Evolutionary conservation across 2,797 vertebrate genomes (phyloP), one percentile per base, ranked within the genome.

Genomic region (Pseudochirops cupreus): DNA sequence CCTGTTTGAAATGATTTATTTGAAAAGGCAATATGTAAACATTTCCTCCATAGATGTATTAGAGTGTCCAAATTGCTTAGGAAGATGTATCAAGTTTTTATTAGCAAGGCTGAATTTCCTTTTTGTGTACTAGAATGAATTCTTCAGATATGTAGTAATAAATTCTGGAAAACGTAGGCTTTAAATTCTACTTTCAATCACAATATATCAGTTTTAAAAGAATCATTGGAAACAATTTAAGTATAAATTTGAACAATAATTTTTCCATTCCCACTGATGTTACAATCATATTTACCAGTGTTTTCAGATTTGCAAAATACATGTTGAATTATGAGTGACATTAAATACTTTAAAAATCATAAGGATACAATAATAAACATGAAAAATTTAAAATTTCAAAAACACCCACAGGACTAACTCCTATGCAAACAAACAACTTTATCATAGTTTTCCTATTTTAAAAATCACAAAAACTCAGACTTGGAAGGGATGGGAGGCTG

Each of bases 11-110:
- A 24, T 56, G 56, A 91, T 95, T 18, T 92, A 94, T 95, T 82
- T 94, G 50, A 18, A 94, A 92, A 94, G 52, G 54, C 50, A 16
- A 53, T 92, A 50, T 29, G 46, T 58, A 74, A 33, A 87, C 93
- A 82, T 91, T 94, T 62, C 52, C 93, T 94, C 31, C 5, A 62
- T 50, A 94, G 18, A 56, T 52, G 56, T 87, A 29, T 58, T 4
- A 82, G 96, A 92, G 21, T 91, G 94, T 90, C 31, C 58, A 97
- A 90, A 93, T 93, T 54, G 92, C 94, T 82, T 91, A 89, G 95
- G 82, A 93, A 91, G 50, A 91, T 92, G 12, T 58, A 67, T 93
- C 55, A 39, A 57, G 55, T 92, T 93, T 95, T 91, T 93, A 31
- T 67, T 94, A 46, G 59, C 62, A 93, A 57, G 54, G 39, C 14